phyloP scores from a whole-genome alignment of 2,888 invertebrate genomes.

The Tribolium freemani region DNA sequence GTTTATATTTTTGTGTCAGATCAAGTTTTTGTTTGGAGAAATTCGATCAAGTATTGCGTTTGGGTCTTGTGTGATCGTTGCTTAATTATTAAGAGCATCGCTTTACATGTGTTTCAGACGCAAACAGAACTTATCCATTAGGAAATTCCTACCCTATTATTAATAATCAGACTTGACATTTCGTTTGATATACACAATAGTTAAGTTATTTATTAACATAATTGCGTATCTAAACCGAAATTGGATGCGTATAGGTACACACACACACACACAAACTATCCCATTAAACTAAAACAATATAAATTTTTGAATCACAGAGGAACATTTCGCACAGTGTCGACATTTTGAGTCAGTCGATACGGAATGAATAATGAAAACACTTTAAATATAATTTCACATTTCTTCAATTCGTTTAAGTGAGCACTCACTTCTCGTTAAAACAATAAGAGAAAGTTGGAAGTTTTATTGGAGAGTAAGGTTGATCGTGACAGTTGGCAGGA shows the following conservation, averaged over 20 bases:
- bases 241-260: not conserved
- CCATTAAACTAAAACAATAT: slow-evolving; percentile 15
- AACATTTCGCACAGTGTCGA: slow-evolving; percentile 23
- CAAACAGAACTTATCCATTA: slow-evolving; percentile 46
- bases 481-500: slow-evolving; percentile 60
- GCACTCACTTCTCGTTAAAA: slow-evolving; percentile 48
- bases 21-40: not conserved
- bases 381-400: slow-evolving; percentile 46
- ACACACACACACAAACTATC: not conserved
- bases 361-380: slow-evolving; percentile 37
- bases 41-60: not conserved
- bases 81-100: slow-evolving; percentile 33
- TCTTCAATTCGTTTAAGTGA: slow-evolving; percentile 37
- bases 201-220: slow-evolving; percentile 26
- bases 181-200: slow-evolving; percentile 31
- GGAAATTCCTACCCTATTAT: slow-evolving; percentile 40
- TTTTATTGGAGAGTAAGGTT: slow-evolving; percentile 52
- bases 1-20: slow-evolving; percentile 15
- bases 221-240: slow-evolving; percentile 16
- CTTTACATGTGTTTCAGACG: slow-evolving; percentile 33
- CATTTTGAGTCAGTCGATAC: slow-evolving; percentile 42
- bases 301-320: not conserved
- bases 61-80: slow-evolving; percentile 9
- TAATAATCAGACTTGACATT: slow-evolving; percentile 42
- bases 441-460: slow-evolving; percentile 50